Percentiles rank a stretch among this genome's conserved stretches.
These are phyloP conservation scores for Reticulitermes lucifugus DNA, from an alignment of 2,888 invertebrate species.

Conservation along the genomic window DNA sequence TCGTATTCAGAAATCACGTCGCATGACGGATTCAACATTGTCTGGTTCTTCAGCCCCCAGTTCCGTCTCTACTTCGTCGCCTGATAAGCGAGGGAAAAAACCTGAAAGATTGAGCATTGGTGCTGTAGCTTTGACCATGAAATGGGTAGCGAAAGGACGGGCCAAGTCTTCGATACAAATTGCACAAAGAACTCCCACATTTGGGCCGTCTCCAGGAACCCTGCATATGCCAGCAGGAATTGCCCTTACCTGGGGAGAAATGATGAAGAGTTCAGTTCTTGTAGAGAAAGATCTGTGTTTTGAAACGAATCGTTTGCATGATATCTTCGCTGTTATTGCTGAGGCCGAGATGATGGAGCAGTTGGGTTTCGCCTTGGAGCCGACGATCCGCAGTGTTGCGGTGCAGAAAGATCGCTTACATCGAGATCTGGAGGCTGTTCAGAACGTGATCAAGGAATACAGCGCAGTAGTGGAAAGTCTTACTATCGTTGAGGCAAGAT, in stretches of 20 bases:
- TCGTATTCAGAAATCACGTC: not conserved
- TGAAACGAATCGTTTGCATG: constrained; percentile 71
- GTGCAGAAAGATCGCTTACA: constrained; percentile 74
- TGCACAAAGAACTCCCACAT: not conserved
- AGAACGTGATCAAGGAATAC: constrained; percentile 72
- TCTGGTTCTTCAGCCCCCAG: not conserved
- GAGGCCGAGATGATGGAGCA: constrained; percentile 82
- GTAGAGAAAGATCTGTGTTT: constrained; percentile 64
- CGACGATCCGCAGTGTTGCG: constrained; percentile 67
- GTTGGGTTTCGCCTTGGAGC: constrained; percentile 71
- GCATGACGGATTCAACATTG: no score
- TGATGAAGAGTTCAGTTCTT: constrained; percentile 75
- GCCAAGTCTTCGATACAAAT: not conserved
- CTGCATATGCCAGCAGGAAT: not conserved
- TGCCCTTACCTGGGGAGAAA: constrained; percentile 76
- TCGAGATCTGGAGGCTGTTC: constrained; percentile 73
- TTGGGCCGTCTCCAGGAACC: not conserved
- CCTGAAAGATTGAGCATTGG: constrained; percentile 52
- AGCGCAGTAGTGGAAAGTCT: constrained; percentile 74
- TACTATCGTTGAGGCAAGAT: constrained; percentile 75
- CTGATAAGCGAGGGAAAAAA: not conserved
- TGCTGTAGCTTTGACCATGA: constrained; percentile 49
- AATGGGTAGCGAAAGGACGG: constrained; percentile 51
- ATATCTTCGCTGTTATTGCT: constrained; percentile 75
- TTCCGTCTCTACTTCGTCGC: not conserved